Evolutionary conservation across 1,140 invertebrate genomes (phyloP).

Genomic region (Bicyclus anynana): DNA sequence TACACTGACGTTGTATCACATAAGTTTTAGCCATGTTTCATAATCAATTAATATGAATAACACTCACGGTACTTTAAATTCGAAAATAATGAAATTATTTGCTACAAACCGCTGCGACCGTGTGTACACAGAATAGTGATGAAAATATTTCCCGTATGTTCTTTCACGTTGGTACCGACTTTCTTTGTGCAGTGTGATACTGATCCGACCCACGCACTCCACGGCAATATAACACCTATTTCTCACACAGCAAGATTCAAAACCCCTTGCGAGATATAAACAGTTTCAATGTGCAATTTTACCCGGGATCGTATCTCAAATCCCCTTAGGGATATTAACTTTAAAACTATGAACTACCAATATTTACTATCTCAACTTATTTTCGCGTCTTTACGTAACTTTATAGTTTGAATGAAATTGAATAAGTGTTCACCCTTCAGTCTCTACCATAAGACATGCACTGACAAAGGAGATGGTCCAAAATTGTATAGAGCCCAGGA

Average conservation of each 20-base stretch:
- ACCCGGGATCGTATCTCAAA: constrained; percentile 10
- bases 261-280: background rate
- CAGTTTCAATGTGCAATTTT: constrained; percentile 19
- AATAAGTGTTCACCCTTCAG: background rate
- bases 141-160: constrained; percentile 19
- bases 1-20: too few species aligned
- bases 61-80: too few species aligned
- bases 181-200: constrained; percentile 9
- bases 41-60: too few species aligned
- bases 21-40: too few species aligned
- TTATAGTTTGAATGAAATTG: background rate
- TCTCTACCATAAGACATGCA: too few species aligned
- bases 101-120: background rate
- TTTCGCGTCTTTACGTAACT: background rate
- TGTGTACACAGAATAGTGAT: constrained; percentile 7
- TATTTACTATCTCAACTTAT: constrained; percentile 1
- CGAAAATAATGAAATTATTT: too few species aligned
- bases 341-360: constrained; percentile 10
- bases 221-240: constrained; percentile 3
- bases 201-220: background rate
- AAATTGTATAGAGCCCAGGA: too few species aligned
- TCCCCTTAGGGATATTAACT: constrained; percentile 20
- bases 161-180: constrained; percentile 18
- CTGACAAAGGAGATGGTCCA: too few species aligned
- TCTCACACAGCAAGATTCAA: background rate